A percentile compares a stretch with the other conserved stretches of the same genome.
Evolutionary conservation across 2,888 invertebrate species (phyloP).

Genomic region (Rhagonycha fulva): DNA sequence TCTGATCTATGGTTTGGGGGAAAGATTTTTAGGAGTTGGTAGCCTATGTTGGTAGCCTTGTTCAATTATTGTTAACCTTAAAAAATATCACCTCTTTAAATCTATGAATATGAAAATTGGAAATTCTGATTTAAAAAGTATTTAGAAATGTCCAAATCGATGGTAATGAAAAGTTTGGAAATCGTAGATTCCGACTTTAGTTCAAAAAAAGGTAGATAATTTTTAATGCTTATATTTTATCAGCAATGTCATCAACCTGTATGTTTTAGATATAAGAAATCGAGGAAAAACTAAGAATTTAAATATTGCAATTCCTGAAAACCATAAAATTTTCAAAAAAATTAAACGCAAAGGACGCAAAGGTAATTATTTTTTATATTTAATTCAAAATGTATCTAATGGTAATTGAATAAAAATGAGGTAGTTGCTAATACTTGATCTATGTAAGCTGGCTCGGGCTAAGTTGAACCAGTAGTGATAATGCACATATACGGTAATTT

Average conservation of each 20-base stretch:
- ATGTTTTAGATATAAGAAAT: constrained; percentile 1
- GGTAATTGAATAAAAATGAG: background rate
- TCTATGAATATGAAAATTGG: too few species aligned
- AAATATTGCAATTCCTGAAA: constrained; percentile 41
- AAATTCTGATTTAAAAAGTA: background rate
- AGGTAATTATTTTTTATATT: constrained; percentile 32
- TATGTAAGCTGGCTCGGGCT: too few species aligned
- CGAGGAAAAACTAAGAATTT: constrained; percentile 23
- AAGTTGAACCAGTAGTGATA: too few species aligned
- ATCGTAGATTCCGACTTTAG: constrained; percentile 45
- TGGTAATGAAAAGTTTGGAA: constrained; percentile 48
- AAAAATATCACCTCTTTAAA: too few species aligned
- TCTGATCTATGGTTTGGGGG: too few species aligned
- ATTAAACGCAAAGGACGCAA: constrained; percentile 38
- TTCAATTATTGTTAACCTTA: too few species aligned
- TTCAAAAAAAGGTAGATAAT: constrained; percentile 20
- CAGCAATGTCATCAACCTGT: background rate
- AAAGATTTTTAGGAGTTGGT: too few species aligned
- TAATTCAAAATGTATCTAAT: background rate
- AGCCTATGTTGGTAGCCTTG: too few species aligned
- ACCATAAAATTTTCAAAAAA: constrained; percentile 40
- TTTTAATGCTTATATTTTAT: background rate
- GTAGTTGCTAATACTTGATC: too few species aligned
- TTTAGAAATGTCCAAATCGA: constrained; percentile 46
- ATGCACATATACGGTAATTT: too few species aligned